Evolutionary conservation across 2,113 vertebrate species (phyloP).

Genomic region (Melanostigma gelatinosum): DNA sequence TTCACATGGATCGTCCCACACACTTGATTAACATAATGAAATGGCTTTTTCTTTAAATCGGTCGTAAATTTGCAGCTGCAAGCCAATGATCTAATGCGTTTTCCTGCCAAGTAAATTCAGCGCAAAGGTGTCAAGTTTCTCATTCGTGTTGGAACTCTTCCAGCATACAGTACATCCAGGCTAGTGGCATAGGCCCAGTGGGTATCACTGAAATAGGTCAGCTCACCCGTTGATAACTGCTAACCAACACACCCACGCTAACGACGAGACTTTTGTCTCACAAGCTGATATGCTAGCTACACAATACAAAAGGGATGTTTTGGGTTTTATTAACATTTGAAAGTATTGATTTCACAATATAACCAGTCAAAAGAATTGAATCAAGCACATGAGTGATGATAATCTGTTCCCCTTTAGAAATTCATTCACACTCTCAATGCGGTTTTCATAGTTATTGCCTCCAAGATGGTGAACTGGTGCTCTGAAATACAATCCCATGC

Average conservation of each 20-base stretch:
- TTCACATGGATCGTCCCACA: conserved; percentile 3
- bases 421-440: conserved; percentile 22
- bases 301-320: not conserved
- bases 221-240: conserved; percentile 30
- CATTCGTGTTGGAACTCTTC: conserved; percentile 37
- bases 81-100: not conserved
- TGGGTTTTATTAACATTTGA: not conserved
- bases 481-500: conserved; percentile 25
- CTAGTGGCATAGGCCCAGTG: conserved; percentile 46
- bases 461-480: conserved; percentile 5
- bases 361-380: not conserved
- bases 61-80: conserved; percentile 21
- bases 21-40: conserved; percentile 37
- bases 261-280: conserved; percentile 32
- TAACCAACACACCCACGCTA: conserved; percentile 44
- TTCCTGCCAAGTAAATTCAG: conserved; percentile 43
- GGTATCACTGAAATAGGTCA: conserved; percentile 63
- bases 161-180: conserved; percentile 44
- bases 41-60: conserved; percentile 4
- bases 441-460: conserved; percentile 1
- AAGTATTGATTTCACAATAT: not conserved
- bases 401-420: not conserved
- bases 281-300: not conserved
- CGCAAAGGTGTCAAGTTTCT: conserved; percentile 58
- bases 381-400: not conserved